phyloP scores from a whole-genome alignment of 1,140 invertebrate genomes.

The Atta colombica region DNA sequence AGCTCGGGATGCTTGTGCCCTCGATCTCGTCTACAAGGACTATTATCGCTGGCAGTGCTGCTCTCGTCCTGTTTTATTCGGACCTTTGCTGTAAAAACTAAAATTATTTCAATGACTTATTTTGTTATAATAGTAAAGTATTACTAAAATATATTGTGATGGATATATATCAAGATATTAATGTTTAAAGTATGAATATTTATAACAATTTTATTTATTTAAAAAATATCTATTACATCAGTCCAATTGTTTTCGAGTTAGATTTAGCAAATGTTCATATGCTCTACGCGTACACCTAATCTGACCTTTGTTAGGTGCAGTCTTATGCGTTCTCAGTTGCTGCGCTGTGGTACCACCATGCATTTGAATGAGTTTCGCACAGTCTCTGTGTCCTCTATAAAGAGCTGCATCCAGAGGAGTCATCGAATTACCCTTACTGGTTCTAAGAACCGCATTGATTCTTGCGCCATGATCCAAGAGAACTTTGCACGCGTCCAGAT shows the following conservation, averaged over 20 bases:
- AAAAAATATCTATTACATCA: not conserved
- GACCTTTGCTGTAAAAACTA: slow-evolving; percentile 83
- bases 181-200: not conserved
- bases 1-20: slow-evolving; percentile 74
- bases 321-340: slow-evolving; percentile 77
- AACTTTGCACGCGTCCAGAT: slow-evolving; percentile 97
- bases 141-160: not conserved
- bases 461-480: slow-evolving; percentile 93
- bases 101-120: slow-evolving; percentile 47
- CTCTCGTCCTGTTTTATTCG: slow-evolving; percentile 75
- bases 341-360: slow-evolving; percentile 91
- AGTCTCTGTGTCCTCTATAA: slow-evolving; percentile 93
- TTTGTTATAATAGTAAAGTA: not conserved
- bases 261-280: slow-evolving; percentile 20
- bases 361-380: slow-evolving; percentile 96
- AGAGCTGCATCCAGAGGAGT: slow-evolving; percentile 97
- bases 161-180: not conserved
- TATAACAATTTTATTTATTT: not conserved
- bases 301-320: slow-evolving; percentile 80
- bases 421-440: slow-evolving; percentile 93
- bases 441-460: slow-evolving; percentile 94
- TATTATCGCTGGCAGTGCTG: slow-evolving; percentile 80
- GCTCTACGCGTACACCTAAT: slow-evolving; percentile 24
- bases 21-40: slow-evolving; percentile 62
- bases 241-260: not conserved